These are phyloP conservation scores for Ictalurus punctatus DNA, from an alignment of 2,113 vertebrate genomes.

Conservation along the genomic window DNA sequence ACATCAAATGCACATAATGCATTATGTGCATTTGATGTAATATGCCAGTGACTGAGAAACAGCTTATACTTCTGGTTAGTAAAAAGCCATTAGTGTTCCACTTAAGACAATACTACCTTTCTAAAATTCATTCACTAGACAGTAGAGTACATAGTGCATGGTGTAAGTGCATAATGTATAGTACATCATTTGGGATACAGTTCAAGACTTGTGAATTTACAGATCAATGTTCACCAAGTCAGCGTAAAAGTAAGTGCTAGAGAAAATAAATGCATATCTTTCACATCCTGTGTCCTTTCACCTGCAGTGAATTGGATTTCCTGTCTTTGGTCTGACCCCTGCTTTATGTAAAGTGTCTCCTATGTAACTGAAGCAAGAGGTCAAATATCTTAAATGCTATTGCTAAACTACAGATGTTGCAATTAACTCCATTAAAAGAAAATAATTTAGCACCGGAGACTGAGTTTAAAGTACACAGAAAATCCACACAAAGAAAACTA, in stretches of 20 bases:
- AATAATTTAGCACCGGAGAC: not conserved
- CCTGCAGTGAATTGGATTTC: not conserved
- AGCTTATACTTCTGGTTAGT: no score
- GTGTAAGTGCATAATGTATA: no score
- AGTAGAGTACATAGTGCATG: no score
- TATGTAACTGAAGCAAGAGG: not conserved
- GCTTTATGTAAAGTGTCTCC: not conserved
- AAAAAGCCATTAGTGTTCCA: no score
- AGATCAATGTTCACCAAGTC: not conserved
- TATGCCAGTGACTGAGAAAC: no score
- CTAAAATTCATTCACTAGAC: no score
- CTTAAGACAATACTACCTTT: no score
- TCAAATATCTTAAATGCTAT: not conserved
- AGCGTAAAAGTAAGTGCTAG: not conserved
- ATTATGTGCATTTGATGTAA: no score
- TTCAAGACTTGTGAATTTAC: not conserved
- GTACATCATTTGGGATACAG: no score
- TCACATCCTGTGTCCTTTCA: not conserved
- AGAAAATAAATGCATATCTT: not conserved
- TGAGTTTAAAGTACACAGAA: not conserved
- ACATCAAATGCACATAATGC: no score
- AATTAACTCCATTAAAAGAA: not conserved
- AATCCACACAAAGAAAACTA: not conserved
- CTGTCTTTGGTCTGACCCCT: not conserved
- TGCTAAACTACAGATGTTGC: not conserved